These are phyloP conservation scores for Thereva unica DNA, from an alignment of 2,888 invertebrate genomes.

Conservation along the genomic window DNA sequence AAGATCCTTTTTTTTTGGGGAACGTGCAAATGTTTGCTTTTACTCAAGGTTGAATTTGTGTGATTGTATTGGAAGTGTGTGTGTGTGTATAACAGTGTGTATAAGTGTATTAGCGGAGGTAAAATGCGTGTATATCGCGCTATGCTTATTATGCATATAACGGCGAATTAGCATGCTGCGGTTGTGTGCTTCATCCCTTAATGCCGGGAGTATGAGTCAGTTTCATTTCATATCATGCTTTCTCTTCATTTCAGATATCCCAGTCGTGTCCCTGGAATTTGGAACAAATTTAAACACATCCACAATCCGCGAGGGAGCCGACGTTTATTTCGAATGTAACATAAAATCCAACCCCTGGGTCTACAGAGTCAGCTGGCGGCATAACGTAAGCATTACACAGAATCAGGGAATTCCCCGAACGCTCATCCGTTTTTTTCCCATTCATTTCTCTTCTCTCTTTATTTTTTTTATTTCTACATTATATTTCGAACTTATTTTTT, in stretches of 20 bases:
- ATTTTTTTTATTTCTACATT: constrained; percentile 7
- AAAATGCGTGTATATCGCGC: neutral
- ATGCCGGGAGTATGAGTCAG: neutral
- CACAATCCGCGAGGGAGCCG: constrained; percentile 83
- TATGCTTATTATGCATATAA: constrained; percentile 1
- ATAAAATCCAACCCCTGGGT: constrained; percentile 87
- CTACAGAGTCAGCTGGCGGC: constrained; percentile 76
- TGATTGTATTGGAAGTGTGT: neutral
- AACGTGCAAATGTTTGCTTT: constrained; percentile 18
- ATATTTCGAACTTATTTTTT: too few species aligned
- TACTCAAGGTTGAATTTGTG: neutral
- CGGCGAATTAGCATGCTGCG: constrained; percentile 12
- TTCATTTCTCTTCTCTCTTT: constrained; percentile 18
- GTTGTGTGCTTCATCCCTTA: constrained; percentile 13
- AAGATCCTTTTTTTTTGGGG: constrained; percentile 21
- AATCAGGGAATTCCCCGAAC: constrained; percentile 31
- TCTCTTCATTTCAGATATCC: constrained; percentile 68
- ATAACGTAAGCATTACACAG: constrained; percentile 65
- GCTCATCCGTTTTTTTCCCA: constrained; percentile 31
- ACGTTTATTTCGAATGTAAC: constrained; percentile 89
- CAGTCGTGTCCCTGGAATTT: constrained; percentile 78
- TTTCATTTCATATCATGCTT: constrained; percentile 25
- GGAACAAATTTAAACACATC: constrained; percentile 78
- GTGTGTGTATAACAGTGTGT: neutral
- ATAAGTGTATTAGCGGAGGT: neutral